phyloP scores from a whole-genome alignment of 2,113 vertebrate genomes.

The Pelecanoides urinatrix region DNA sequence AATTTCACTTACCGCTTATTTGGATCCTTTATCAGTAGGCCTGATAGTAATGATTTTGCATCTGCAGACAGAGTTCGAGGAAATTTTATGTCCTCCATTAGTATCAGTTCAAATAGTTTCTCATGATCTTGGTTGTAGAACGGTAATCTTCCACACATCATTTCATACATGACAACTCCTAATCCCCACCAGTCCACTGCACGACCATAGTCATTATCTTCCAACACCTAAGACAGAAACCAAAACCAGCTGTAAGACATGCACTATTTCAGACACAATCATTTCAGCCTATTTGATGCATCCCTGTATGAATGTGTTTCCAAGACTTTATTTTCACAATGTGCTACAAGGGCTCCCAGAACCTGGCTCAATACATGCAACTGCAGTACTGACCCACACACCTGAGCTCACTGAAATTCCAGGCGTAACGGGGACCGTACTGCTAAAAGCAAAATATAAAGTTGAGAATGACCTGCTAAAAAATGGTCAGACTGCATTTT shows the following conservation, averaged over 20 bases:
- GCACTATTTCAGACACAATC: neutral
- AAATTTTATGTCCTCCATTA: slow-evolving; percentile 99
- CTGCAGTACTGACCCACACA: neutral
- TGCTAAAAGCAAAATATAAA: neutral
- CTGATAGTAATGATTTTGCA: slow-evolving; percentile 95
- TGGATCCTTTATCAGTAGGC: slow-evolving; percentile 97
- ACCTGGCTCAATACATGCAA: neutral
- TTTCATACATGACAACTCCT: slow-evolving; percentile 96
- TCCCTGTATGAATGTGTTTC: neutral
- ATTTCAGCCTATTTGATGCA: neutral
- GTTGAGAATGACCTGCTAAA: neutral
- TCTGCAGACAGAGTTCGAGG: slow-evolving; percentile 93
- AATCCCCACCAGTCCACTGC: slow-evolving; percentile 98
- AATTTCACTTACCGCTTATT: slow-evolving; percentile 86
- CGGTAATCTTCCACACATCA: slow-evolving; percentile 96
- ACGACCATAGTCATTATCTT: slow-evolving; percentile 96
- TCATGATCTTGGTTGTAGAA: slow-evolving; percentile 99
- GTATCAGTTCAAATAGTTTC: slow-evolving; percentile 96
- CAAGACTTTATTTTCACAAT: neutral
- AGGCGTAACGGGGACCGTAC: neutral
- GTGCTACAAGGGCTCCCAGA: neutral
- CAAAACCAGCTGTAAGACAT: neutral
- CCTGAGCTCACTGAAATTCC: neutral
- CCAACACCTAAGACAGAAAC: slow-evolving; percentile 83
- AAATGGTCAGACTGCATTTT: neutral